phyloP scores from a whole-genome alignment of 1,140 invertebrate species.

The Drosophila suzukii region DNA sequence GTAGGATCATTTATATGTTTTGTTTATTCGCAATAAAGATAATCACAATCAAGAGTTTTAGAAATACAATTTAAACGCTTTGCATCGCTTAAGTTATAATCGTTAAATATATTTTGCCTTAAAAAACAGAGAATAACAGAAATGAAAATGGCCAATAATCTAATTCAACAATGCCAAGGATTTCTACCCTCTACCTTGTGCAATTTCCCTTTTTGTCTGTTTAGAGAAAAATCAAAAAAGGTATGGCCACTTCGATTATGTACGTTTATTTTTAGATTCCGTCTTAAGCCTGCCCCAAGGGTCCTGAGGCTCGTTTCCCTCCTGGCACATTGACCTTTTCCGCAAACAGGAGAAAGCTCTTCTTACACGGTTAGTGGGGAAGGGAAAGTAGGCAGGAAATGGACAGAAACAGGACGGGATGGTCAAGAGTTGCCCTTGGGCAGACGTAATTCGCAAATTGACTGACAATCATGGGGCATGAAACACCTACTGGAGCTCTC shows the following conservation, averaged over 20 bases:
- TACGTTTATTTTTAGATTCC: conserved; percentile 69
- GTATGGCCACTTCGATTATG: conserved; percentile 36
- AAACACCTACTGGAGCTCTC: conserved; percentile 46
- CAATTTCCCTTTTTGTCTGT: conserved; percentile 14
- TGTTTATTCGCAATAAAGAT: too few relatives aligned
- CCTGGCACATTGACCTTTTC: conserved; percentile 66
- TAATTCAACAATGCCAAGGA: conserved; percentile 50
- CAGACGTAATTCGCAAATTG: conserved; percentile 77
- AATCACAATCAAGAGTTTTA: too few relatives aligned
- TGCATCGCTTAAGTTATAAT: too few relatives aligned
- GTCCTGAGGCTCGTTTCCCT: conserved; percentile 9
- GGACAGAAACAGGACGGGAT: conserved; percentile 26
- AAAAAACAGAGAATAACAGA: background rate
- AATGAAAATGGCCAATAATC: conserved; percentile 11
- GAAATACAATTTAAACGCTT: too few relatives aligned
- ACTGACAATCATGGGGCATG: conserved; percentile 64
- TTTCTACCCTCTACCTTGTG: background rate
- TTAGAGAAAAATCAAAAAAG: conserved; percentile 42
- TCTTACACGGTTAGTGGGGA: conserved; percentile 9
- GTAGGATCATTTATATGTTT: too few relatives aligned
- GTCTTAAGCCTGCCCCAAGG: conserved; percentile 48
- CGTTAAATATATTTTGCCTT: too few relatives aligned
- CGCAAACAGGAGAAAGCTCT: background rate
- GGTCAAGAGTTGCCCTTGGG: conserved; percentile 48
- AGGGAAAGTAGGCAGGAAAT: conserved; percentile 22